These are phyloP conservation scores for Amphiprion percula DNA, from an alignment of 2,113 vertebrate genomes.

Conservation along the genomic window DNA sequence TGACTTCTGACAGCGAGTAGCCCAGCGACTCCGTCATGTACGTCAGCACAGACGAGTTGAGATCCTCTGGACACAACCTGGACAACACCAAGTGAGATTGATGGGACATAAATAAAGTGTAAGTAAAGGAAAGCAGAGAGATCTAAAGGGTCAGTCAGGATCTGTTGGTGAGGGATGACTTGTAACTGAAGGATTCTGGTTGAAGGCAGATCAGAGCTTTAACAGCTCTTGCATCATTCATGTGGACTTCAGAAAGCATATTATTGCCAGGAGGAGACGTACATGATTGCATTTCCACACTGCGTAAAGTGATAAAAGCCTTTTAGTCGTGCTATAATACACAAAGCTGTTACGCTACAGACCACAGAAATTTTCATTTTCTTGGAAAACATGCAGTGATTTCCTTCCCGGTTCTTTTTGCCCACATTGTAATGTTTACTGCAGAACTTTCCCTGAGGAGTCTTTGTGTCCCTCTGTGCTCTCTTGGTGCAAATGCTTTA, in stretches of 20 bases:
- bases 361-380: constrained; percentile 69
- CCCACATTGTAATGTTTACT: constrained; percentile 43
- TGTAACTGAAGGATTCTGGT: constrained; percentile 2
- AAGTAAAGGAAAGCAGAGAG: background rate
- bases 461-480: background rate
- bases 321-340: constrained; percentile 57
- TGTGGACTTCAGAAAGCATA: constrained; percentile 54
- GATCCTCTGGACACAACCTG: constrained; percentile 84
- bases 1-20: constrained; percentile 83
- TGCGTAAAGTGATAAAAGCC: constrained; percentile 66
- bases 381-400: constrained; percentile 46
- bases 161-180: constrained; percentile 19
- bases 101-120: background rate
- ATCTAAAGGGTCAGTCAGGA: constrained; percentile 3
- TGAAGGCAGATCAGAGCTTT: constrained; percentile 13
- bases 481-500: background rate
- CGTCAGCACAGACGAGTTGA: constrained; percentile 84
- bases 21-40: constrained; percentile 85
- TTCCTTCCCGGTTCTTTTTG: constrained; percentile 28
- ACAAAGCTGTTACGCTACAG: constrained; percentile 49
- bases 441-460: constrained; percentile 11
- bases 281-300: constrained; percentile 72
- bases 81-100: background rate
- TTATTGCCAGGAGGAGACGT: constrained; percentile 44
- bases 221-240: constrained; percentile 31